phyloP scores from a whole-genome alignment of 2,888 invertebrate genomes.

The Hypomecis punctinalis region DNA sequence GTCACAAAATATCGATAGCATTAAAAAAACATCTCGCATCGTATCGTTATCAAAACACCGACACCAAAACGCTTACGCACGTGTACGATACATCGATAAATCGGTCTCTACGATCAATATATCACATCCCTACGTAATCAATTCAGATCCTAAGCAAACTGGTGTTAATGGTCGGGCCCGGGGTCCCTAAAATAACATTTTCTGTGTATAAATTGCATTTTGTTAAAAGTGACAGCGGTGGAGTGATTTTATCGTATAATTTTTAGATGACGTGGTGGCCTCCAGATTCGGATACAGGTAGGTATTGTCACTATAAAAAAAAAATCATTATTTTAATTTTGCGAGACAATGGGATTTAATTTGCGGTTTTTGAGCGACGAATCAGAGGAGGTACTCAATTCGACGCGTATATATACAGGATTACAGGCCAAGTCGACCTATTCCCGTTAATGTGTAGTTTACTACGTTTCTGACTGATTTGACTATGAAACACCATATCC shows the following conservation, averaged over 20 bases:
- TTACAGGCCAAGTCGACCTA: no score
- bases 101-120: conserved; percentile 24
- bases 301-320: background rate
- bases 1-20: background rate
- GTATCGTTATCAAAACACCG: conserved; percentile 12
- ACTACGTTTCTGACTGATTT: no score
- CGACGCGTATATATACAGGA: no score
- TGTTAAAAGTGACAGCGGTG: conserved; percentile 39
- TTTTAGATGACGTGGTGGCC: conserved; percentile 21
- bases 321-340: no score
- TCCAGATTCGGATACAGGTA: background rate
- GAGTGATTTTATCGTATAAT: conserved; percentile 32
- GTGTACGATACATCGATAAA: conserved; percentile 26
- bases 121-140: conserved; percentile 38
- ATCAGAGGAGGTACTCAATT: no score
- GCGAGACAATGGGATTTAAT: no score
- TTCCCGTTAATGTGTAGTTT: no score
- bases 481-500: no score
- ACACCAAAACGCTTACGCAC: conserved; percentile 14
- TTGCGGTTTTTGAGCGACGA: no score
- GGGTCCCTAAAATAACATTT: conserved; percentile 40
- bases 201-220: conserved; percentile 42
- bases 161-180: conserved; percentile 37
- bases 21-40: background rate
- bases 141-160: conserved; percentile 46